Base-by-base conservation (phyloP, 2,888 invertebrate species). In the Agrotis exclamationis region DNA sequence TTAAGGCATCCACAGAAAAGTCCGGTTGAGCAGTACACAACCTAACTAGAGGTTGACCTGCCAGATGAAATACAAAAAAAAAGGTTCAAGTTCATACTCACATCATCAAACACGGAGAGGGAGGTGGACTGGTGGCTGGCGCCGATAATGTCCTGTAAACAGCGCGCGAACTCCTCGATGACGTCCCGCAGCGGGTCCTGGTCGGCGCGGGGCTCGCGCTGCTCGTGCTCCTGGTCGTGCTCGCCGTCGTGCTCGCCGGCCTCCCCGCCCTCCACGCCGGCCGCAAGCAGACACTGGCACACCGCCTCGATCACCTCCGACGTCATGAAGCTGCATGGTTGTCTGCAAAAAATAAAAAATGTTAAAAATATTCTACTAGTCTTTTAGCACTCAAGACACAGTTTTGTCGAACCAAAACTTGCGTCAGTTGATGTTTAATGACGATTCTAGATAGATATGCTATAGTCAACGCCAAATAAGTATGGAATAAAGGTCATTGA, bases 271-370 rank as follows among this genome's bases (percentile, higher is more conserved):
- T 98, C 98, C 86, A 98, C 98, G 6, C 99, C 98, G 88, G 99
- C 98, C n/a, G 99, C 99, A 89, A 99, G 96, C 91, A 99, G 97
- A 93, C 99, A 99, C 90, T 99, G 98, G 88, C 99, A 98, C 16
- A 99, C 99, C 63, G 99, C 99, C 92, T 99, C 99, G 20, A 99
- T 98, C 53, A 99, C 99, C 91, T 99, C 99, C 63, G 98, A 97
- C 1, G 99, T 99, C 93, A 99, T 98, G 93, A 99, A 99, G 88
- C 98, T 98, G 94, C 98, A 99, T 16, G 99, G 98, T 94, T 97
- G 97, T 86, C 98, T 56, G 33, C 7, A 14, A 20, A 13, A 1
- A 3, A 33, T 14, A 0, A 33, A 2, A 33, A 14, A 33, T 14
- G 6, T 1, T 56, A 6, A 2, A 1, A 3, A 33, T 33, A 2